phyloP scores from a whole-genome alignment of 2,888 invertebrate genomes.

The Parnassius glacialis region DNA sequence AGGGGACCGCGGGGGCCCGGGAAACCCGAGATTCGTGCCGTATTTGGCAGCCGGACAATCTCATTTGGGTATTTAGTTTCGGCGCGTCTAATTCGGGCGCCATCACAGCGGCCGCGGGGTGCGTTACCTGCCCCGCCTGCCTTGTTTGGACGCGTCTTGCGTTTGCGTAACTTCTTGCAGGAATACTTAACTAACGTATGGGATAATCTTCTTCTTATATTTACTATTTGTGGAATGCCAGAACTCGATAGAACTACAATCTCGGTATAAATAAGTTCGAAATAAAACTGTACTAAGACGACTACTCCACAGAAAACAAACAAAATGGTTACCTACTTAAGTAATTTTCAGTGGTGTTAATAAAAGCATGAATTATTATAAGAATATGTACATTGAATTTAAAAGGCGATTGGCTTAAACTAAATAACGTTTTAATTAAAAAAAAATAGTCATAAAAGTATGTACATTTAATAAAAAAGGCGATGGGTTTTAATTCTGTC shows the following conservation, averaged over 20 bases:
- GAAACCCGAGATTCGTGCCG: slow-evolving; percentile 78
- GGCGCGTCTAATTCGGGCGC: slow-evolving; percentile 40
- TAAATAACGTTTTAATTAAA: too few species aligned
- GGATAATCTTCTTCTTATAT: background rate
- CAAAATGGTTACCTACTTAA: too few species aligned
- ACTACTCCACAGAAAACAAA: too few species aligned
- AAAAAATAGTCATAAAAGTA: too few species aligned
- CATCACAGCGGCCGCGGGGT: slow-evolving; percentile 21
- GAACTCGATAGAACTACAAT: background rate
- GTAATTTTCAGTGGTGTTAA: too few species aligned
- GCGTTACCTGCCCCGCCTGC: slow-evolving; percentile 32
- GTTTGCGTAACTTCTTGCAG: slow-evolving; percentile 23
- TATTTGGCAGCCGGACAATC: slow-evolving; percentile 72
- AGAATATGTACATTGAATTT: too few species aligned
- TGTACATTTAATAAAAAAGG: too few species aligned
- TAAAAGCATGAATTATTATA: too few species aligned
- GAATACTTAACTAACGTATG: slow-evolving; percentile 18
- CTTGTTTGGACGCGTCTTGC: slow-evolving; percentile 46
- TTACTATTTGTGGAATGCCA: background rate
- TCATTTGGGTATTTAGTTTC: slow-evolving; percentile 76
- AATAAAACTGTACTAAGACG: too few species aligned
- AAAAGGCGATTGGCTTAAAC: too few species aligned
- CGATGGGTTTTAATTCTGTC: too few species aligned
- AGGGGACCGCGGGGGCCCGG: slow-evolving; percentile 56
- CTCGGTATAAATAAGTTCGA: too few species aligned